Evolutionary conservation across 2,888 invertebrate genomes (phyloP).

Genomic region (Penaeus monodon): DNA sequence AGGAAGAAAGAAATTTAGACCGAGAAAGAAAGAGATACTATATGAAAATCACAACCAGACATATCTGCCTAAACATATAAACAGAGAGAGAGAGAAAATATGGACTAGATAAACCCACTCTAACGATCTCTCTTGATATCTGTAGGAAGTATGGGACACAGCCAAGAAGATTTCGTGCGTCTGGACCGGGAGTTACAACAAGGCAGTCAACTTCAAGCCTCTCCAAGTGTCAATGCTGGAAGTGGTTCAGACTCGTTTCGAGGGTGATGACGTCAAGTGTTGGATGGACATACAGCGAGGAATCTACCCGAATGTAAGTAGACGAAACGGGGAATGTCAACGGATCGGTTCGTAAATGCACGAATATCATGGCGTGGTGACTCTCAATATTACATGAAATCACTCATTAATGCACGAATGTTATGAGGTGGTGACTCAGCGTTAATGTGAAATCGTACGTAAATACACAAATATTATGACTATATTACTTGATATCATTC

Average conservation of each 20-base stretch:
- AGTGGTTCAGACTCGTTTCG: constrained; percentile 65
- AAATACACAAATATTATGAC: too few species aligned
- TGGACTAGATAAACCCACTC: background rate
- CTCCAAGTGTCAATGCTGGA: constrained; percentile 66
- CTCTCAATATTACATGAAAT: too few species aligned
- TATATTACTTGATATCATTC: too few species aligned
- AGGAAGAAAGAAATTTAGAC: too few species aligned
- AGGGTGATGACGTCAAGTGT: constrained; percentile 66
- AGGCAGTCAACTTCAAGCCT: constrained; percentile 67
- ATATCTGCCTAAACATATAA: background rate
- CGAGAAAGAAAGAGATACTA: too few species aligned
- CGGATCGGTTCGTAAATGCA: background rate
- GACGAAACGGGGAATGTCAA: background rate
- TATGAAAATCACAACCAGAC: background rate
- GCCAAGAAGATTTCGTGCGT: constrained; percentile 66
- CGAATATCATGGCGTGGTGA: background rate
- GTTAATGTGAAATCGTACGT: too few species aligned
- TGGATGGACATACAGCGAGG: constrained; percentile 67
- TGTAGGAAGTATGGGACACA: constrained; percentile 67
- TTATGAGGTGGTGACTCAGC: too few species aligned
- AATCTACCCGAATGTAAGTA: constrained; percentile 77
- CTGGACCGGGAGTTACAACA: constrained; percentile 64
- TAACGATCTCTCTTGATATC: background rate
- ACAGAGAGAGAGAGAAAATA: background rate
- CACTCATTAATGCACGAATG: too few species aligned